Percentiles rank a stretch among this genome's conserved stretches.
These are phyloP conservation scores for Dipodomys spectabilis DNA, from an alignment of 2,113 vertebrate genomes.

Conservation along the genomic window DNA sequence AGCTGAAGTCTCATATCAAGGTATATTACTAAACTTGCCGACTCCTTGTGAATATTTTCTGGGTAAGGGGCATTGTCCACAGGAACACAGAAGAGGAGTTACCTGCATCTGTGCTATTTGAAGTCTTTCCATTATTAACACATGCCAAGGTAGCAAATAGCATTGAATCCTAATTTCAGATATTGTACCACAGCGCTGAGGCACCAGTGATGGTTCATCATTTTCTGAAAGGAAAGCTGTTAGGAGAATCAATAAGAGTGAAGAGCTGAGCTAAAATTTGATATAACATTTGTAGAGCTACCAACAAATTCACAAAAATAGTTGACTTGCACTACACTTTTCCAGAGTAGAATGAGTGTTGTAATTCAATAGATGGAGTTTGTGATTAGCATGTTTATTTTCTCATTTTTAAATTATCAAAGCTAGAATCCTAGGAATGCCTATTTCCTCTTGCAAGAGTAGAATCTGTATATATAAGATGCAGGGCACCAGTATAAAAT, in stretches of 20 bases:
- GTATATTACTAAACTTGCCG: no score
- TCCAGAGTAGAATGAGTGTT: background rate
- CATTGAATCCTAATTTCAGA: background rate
- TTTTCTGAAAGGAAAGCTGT: background rate
- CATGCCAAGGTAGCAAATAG: background rate
- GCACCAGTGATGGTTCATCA: background rate
- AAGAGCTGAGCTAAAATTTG: background rate
- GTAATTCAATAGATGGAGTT: no score
- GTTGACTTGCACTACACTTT: background rate
- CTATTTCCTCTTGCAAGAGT: no score
- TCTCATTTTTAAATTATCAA: background rate
- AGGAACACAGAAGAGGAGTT: background rate
- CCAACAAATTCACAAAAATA: background rate
- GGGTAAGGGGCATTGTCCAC: background rate
- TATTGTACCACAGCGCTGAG: background rate
- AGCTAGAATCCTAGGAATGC: background rate
- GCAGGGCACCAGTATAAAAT: no score
- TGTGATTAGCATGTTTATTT: background rate
- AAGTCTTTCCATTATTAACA: background rate
- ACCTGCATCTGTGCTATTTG: background rate
- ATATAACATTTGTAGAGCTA: background rate
- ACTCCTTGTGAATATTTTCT: background rate
- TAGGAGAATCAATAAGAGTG: background rate
- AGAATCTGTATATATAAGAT: no score
- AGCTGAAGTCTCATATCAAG: background rate